These are phyloP conservation scores for Oenanthe melanoleuca DNA, from an alignment of 2,113 vertebrate genomes.

Conservation along the genomic window DNA sequence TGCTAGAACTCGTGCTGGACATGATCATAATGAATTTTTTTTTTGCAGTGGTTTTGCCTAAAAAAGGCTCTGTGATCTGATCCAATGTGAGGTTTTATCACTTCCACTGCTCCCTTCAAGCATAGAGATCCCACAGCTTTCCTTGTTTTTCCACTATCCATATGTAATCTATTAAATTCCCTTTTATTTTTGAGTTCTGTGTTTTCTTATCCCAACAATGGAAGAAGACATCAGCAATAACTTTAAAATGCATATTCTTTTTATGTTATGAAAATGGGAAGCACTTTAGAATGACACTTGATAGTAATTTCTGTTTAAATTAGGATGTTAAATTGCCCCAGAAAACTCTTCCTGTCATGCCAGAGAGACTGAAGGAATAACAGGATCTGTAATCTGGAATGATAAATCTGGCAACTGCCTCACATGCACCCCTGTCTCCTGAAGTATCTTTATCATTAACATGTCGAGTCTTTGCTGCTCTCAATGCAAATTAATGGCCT, in stretches of 20 bases:
- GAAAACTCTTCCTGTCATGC: not conserved
- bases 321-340: not conserved
- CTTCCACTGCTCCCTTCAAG: not conserved
- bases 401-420: not conserved
- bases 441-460: not conserved
- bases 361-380: not conserved
- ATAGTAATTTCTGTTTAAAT: not conserved
- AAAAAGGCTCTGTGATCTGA: not conserved
- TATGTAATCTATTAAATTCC: not conserved
- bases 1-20: not conserved
- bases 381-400: not conserved
- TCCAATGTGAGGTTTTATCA: not conserved
- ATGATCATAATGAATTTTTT: not conserved
- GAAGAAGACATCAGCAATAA: not conserved
- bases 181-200: conserved; percentile 3
- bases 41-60: not conserved
- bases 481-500: conserved; percentile 19
- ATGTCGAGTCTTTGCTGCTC: conserved; percentile 1
- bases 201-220: not conserved
- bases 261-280: not conserved
- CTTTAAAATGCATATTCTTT: not conserved
- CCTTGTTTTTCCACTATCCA: not conserved
- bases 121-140: not conserved
- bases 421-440: not conserved
- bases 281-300: not conserved